Evolutionary conservation across 2,888 invertebrate species (phyloP), one percentile per base, ranked within the genome.

Genomic region (Brachylomia viminalis): DNA sequence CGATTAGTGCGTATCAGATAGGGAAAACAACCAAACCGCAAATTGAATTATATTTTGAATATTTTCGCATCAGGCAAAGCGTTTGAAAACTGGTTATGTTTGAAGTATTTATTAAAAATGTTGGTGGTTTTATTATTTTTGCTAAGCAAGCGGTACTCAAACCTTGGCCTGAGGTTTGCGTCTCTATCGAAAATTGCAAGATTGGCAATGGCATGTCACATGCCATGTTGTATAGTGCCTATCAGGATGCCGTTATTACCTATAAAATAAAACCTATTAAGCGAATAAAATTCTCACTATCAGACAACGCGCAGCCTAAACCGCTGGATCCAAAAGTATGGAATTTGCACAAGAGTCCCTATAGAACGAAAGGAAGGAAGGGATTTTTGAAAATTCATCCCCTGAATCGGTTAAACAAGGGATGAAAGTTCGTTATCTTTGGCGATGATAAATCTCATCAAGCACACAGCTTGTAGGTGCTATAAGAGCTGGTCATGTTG

Each of bases 1-100:
- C n/a, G n/a, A n/a, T 52, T 56, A 56, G 15, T 27, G 17, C 1
- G 17, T 58, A 27, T n/a, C n/a, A n/a, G 17, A 47, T 13, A 10
- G 23, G 49, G 27, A 45, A 77, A 61, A 47, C n/a, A 75, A 52
- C 30, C 68, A 56, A 56, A 70, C 49, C 56, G 27, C 61, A 33
- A 70, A 65, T n/a, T 33, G 13, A 66, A n/a, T n/a, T n/a, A 74
- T 78, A 82, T 85, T 69, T 85, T 85, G 66, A 86, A 74, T 74
- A 74, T 69, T 30, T 80, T 69, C 38, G 58, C 61, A 17, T 69
- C 54, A 61, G 56, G 68, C 71, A 49, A 70, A 78, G 27, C 42
- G 61, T 62, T 64, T 38, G 52, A 38, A 77, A 83, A 86, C 86
- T 66, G 83, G 83, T 85, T 83, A 45, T 27, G 45, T 72, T 54